A percentile compares a stretch with the other conserved stretches of the same genome.
Evolutionary conservation across 2,113 vertebrate genomes (phyloP).

Genomic region (Chlamydotis undulata): DNA sequence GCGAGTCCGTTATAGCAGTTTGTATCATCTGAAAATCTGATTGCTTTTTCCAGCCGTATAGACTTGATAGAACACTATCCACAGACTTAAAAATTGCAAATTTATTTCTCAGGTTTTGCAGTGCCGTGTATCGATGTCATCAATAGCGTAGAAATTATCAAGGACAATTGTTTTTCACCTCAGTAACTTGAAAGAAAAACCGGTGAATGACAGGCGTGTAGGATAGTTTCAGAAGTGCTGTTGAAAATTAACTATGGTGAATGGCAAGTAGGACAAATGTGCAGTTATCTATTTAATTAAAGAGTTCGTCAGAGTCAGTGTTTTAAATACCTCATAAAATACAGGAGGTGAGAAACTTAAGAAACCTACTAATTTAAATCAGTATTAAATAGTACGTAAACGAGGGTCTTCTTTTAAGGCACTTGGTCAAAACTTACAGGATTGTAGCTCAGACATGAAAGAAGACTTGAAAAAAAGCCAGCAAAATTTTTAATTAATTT

Average conservation of each 20-base stretch:
- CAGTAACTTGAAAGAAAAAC: not conserved
- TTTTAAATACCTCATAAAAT: slow-evolving; percentile 44
- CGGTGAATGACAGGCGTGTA: not conserved
- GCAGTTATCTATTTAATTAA: slow-evolving; percentile 39
- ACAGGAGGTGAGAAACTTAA: slow-evolving; percentile 34
- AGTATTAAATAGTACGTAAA: slow-evolving; percentile 26
- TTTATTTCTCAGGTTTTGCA: not conserved
- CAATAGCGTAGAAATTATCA: not conserved
- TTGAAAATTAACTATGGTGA: not conserved
- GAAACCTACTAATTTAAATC: slow-evolving; percentile 41
- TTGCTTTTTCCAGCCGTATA: not conserved
- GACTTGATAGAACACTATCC: not conserved
- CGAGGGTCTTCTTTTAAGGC: not conserved
- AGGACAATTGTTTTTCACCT: not conserved
- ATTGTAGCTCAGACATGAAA: not conserved
- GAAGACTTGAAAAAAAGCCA: not conserved
- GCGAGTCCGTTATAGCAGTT: not conserved
- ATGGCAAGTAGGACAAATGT: slow-evolving; percentile 37
- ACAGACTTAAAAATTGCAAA: not conserved
- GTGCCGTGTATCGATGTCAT: rapidly evolving
- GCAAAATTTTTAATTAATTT: not conserved
- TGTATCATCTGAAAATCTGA: not conserved
- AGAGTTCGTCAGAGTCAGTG: not conserved
- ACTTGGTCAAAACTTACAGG: not conserved
- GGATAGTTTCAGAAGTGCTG: not conserved